Base-by-base conservation (phyloP, 2,797 vertebrate genomes). In the Mus spretus region DNA sequence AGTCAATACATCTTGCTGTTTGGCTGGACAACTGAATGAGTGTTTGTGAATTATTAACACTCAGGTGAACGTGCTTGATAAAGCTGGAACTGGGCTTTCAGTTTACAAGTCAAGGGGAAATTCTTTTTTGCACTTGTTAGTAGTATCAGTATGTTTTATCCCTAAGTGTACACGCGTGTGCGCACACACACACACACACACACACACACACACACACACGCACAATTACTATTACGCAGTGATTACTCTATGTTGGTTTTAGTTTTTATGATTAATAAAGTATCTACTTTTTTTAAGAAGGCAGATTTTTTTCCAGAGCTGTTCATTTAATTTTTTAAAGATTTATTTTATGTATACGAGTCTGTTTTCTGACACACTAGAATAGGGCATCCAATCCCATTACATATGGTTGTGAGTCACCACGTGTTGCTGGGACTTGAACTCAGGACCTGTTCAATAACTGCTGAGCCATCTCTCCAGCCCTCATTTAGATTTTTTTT, bases 211-310 rank as follows among this genome's bases (percentile, higher is more conserved):
- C 57, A 59, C 57, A 59, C 57, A 59, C 19, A 59, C 57, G 50
- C 44, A 85, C 6, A 5, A 44, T 85, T 70, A 37, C 44, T 86
- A 31, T 50, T 67, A n/a, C 12, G n/a, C 34, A n/a, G 34, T 70
- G 34, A 53, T 81, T 22, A 70, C 17, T 0, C 26, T 94, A 67
- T 57, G 2, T 87, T 50, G 19, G 3, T 74, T 44, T 80, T 85
- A 72, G 28, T 83, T 90, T 90, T 96, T 90, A 92, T 74, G 14
- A 79, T n/a, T 93, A 92, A 72, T 94, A 50, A 96, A 96, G 90
- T 15, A 80, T 89, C 55, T 94, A 34, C 24, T 86, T 94, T 91
- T 92, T 93, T 31, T 94, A 86, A 91, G 70, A 26, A 95, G 20
- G 24, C 44, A 95, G 40, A 63, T 61, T 61, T 74, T 86, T 83